Evolutionary conservation across 2,113 vertebrate genomes (phyloP), one percentile per base, ranked within the genome.

Genomic region (Toxotes chatareus): DNA sequence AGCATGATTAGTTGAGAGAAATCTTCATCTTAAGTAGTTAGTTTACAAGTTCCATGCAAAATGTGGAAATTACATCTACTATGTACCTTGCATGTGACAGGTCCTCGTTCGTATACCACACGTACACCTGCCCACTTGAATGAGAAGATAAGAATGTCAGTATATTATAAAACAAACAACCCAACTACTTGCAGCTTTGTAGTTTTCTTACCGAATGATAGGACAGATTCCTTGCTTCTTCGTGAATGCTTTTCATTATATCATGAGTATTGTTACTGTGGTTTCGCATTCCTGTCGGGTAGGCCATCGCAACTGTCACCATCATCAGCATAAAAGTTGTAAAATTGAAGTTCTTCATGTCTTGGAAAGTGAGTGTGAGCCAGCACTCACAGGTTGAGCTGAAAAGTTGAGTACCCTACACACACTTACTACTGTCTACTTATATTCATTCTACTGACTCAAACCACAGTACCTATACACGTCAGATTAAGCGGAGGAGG

Each of bases 321-420:
- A 53, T 53, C 42, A 62, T 36, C 21, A 90, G 21, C 21, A 38
- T 1, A 3, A 76, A 13, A 47, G 2, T 55, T 19, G 23, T 32
- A 32, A 79, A 17, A 5, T 0, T 31, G 13, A 86, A 19, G 19
- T n/a, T 85, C 72, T 70, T 86, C 93, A 93, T 93, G 76, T 63
- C 77, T 89, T 69, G 51, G 9, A 56, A 51, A 31, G 57, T 56
- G 53, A 23, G 7, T 0, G 4, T 13, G 12, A 64, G 32, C 9
- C 3, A 47, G 34, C 19, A 9, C 17, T 36, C 40, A 73, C 34
- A 83, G 68, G 72, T 81, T 68, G 69, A 83, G 69, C 17, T 38
- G 27, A 42, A 36, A 80, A 70, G 60, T 38, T 75, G 27, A 79
- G 53, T 60, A 56, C 4, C 2, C 7, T 40, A 1, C 49, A 63